Evolutionary conservation across 2,797 vertebrate genomes (phyloP).

Genomic region (Eulemur rubriventer): DNA sequence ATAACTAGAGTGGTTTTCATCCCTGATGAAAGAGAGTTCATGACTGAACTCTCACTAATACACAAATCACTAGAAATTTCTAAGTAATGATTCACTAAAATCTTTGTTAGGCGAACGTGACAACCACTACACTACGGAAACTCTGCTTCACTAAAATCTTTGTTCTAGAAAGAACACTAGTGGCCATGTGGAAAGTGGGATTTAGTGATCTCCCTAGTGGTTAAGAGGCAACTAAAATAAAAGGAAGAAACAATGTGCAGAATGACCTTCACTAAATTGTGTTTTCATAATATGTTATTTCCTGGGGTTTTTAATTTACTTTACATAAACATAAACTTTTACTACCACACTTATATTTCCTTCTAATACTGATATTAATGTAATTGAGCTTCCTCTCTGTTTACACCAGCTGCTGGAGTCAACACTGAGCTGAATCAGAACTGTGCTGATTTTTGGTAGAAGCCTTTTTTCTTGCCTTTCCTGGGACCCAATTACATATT

Average conservation of each 20-base stretch:
- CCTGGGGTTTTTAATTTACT: neutral
- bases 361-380: neutral
- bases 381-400: neutral
- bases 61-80: constrained; percentile 27
- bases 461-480: neutral
- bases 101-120: neutral
- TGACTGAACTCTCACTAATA: neutral
- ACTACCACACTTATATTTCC: neutral
- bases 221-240: neutral
- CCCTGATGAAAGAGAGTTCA: neutral
- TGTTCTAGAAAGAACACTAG: neutral
- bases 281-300: neutral
- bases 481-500: neutral
- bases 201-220: neutral
- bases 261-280: neutral
- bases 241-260: neutral
- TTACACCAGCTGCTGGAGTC: neutral
- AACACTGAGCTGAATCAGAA: neutral
- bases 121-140: too few relatives aligned
- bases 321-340: constrained; percentile 23
- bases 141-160: neutral
- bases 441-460: neutral
- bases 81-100: constrained; percentile 28
- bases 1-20: neutral
- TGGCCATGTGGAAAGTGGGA: neutral